phyloP scores from a whole-genome alignment of 2,888 invertebrate species.

The Mongoloraphidia duomilia region DNA sequence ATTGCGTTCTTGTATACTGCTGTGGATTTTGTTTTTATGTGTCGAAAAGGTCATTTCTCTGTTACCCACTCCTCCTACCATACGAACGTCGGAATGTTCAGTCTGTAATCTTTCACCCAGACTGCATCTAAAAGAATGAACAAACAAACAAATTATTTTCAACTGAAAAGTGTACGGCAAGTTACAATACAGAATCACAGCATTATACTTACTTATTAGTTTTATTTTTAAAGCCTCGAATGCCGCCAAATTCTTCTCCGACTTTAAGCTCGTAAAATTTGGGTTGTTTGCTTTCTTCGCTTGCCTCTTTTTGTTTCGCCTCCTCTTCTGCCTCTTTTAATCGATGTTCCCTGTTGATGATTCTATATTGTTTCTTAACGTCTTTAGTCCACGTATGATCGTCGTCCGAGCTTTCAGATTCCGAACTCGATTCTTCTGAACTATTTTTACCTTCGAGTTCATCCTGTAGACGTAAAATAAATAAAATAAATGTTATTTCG shows the following conservation, averaged over 20 bases:
- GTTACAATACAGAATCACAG: not conserved
- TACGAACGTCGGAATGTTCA: conserved; percentile 37
- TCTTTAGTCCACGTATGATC: conserved; percentile 67
- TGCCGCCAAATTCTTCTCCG: conserved; percentile 42
- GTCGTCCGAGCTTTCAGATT: conserved; percentile 57
- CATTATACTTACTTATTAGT: conserved; percentile 31
- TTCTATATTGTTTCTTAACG: conserved; percentile 58
- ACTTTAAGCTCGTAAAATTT: conserved; percentile 47
- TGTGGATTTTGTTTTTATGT: conserved; percentile 38
- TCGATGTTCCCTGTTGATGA: conserved; percentile 41
- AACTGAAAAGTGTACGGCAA: too few relatives aligned
- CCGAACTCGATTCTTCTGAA: conserved; percentile 27
- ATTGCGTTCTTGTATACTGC: conserved; percentile 41
- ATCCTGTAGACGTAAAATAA: conserved; percentile 18
- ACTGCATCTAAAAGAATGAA: conserved; percentile 37
- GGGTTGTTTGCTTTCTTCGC: conserved; percentile 26
- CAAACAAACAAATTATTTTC: too few relatives aligned
- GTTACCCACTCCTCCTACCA: conserved; percentile 51
- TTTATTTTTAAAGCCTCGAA: conserved; percentile 35
- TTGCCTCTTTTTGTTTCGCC: conserved; percentile 17
- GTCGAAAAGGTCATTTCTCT: conserved; percentile 67
- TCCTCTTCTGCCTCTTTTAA: conserved; percentile 26
- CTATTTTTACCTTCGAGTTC: conserved; percentile 30
- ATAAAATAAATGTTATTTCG: not conserved
- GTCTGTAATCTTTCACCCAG: conserved; percentile 58